Evolutionary conservation across 2,797 vertebrate genomes (phyloP), one percentile per base, ranked within the genome.

Genomic region (Astyanax mexicanus): DNA sequence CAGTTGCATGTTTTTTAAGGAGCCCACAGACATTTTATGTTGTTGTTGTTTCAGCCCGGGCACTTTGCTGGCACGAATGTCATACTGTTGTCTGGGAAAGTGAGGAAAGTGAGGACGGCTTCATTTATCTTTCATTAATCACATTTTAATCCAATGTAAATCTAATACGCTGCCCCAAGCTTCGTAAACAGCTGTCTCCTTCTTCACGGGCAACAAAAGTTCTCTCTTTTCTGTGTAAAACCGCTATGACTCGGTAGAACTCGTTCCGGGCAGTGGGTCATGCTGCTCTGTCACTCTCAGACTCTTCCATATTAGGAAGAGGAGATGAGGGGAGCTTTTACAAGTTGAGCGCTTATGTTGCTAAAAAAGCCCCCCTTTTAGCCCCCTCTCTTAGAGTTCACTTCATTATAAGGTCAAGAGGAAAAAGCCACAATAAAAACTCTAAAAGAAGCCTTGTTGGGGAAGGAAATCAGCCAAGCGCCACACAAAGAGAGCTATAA

Each of bases 271-370:
- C 69, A 69, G 80, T 27, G 23, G 29, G 51, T 23, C 42, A 29
- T 25, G 27, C 51, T 57, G 35, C 52, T 55, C 32, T 42, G 11
- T 74, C 72, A 47, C 29, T 58, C 52, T 35, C 55, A 47, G 45
- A 23, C 57, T 88, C 89, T 84, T 80, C 91, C 92, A 92, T 95
- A 93, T 95, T 90, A 93, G 92, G 92, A 73, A 85, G 88, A 88
- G 87, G 87, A 78, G 77, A 82, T 84, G 77, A 84, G 80, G 17
- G n/a, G 61, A 13, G 44, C n/a, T 79, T 79, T 67, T 52, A 58
- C 38, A n/a, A 58, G 35, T 19, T 23, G 25, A 35, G 19, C 9
- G 77, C 61, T n/a, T 83, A 55, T 75, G 38, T 72, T 79, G 77
- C 82, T 58, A 37, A 45, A 72, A 65, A 19, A 25, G 4, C 29